A percentile compares a stretch with the other conserved stretches of the same genome.
Conservation (phyloP, 2,888 invertebrate genomes). For the Shargacucullia verbasci region DNA sequence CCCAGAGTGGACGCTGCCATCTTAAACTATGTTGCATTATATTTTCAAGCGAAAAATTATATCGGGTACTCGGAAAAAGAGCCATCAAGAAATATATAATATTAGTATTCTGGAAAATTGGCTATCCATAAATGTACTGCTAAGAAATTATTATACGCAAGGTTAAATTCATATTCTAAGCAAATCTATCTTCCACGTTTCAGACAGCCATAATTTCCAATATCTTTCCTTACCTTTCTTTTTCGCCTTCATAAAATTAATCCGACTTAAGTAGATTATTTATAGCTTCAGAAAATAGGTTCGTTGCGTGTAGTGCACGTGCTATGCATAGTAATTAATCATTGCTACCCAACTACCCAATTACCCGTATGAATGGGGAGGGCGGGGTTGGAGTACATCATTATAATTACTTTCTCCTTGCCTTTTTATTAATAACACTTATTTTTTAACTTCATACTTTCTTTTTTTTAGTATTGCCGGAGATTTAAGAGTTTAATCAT, state of each 20-base stretch:
- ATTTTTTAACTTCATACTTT: conserved; percentile 52
- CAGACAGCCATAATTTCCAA: conserved; percentile 15
- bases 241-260: conserved; percentile 32
- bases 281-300: conserved; percentile 43
- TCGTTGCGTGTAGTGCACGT: conserved; percentile 54
- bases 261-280: conserved; percentile 45
- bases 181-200: conserved; percentile 5
- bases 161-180: background rate
- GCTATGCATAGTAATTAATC: conserved; percentile 71
- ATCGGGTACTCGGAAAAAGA: too few species aligned
- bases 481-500: conserved; percentile 31
- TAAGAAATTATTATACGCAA: too few species aligned
- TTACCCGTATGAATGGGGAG: conserved; percentile 61
- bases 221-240: conserved; percentile 7
- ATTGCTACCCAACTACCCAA: conserved; percentile 67
- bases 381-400: conserved; percentile 45
- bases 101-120: too few species aligned
- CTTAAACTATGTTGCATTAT: too few species aligned
- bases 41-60: too few species aligned
- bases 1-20: too few species aligned
- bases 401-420: conserved; percentile 42
- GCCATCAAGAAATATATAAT: too few species aligned
- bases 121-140: too few species aligned
- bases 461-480: conserved; percentile 34
- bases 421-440: conserved; percentile 56